These are phyloP conservation scores for Castor canadensis DNA, from an alignment of 2,113 vertebrate genomes.

Conservation along the genomic window DNA sequence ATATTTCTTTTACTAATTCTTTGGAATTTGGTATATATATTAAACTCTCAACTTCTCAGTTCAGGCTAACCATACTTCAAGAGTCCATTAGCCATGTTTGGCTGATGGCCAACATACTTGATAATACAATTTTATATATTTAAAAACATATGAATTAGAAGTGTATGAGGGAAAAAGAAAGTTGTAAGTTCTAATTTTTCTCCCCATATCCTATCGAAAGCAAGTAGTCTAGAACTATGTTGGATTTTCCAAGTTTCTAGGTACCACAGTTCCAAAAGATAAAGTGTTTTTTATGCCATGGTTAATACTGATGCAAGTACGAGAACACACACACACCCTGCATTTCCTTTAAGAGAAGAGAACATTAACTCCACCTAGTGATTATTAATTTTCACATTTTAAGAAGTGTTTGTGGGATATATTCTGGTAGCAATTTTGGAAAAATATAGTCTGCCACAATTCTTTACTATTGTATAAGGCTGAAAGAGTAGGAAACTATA, in stretches of 20 bases:
- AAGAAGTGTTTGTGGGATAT: not conserved
- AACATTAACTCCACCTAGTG: not conserved
- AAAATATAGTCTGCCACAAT: not conserved
- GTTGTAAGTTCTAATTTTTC: slow-evolving; percentile 30
- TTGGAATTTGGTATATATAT: slow-evolving; percentile 39
- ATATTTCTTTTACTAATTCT: not conserved
- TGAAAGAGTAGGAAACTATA: not conserved
- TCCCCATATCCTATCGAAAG: not conserved
- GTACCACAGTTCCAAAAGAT: not conserved
- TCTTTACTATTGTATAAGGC: not conserved
- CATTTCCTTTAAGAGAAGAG: not conserved
- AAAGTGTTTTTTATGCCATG: not conserved
- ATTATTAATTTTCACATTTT: slow-evolving; percentile 25
- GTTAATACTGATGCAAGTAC: not conserved
- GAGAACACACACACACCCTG: not conserved
- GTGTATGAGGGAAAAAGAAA: not conserved
- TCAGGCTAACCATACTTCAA: slow-evolving; percentile 10
- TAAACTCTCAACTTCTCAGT: slow-evolving; percentile 24
- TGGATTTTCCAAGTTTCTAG: slow-evolving; percentile 35
- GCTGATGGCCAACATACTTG: slow-evolving; percentile 3
- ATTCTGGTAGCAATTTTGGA: not conserved
- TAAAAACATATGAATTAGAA: slow-evolving; percentile 39
- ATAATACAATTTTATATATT: slow-evolving; percentile 14
- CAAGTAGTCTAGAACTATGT: not conserved
- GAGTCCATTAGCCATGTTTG: not conserved